Evolutionary conservation across 2,888 invertebrate species (phyloP).

Genomic region (Papilio elwesi): DNA sequence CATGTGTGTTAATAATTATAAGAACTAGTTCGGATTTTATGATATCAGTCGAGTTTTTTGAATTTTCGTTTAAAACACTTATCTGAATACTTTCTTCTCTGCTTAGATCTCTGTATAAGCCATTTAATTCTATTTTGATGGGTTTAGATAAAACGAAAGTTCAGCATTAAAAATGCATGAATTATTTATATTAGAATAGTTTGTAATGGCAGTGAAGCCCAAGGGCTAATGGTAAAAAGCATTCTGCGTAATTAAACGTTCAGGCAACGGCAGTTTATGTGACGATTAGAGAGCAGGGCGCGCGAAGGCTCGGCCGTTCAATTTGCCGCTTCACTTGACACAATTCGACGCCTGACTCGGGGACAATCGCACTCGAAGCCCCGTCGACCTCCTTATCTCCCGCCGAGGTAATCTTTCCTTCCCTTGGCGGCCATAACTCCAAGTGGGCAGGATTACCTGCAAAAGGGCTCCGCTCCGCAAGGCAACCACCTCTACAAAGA

Average conservation of each 20-base stretch:
- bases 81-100: too few relatives aligned
- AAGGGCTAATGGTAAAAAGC: constrained; percentile 60
- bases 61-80: too few relatives aligned
- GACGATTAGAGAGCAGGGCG: constrained; percentile 80
- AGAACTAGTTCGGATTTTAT: background rate
- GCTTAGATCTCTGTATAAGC: too few relatives aligned
- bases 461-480: constrained; percentile 79
- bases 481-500: constrained; percentile 79
- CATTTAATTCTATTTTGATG: background rate
- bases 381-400: constrained; percentile 84
- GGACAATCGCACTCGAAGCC: constrained; percentile 84
- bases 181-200: constrained; percentile 18
- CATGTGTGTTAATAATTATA: background rate
- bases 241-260: constrained; percentile 78
- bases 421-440: constrained; percentile 84
- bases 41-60: too few relatives aligned
- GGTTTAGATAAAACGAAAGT: background rate
- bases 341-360: constrained; percentile 84
- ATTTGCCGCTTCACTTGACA: constrained; percentile 85
- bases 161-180: background rate
- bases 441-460: constrained; percentile 84
- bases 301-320: constrained; percentile 83
- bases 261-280: constrained; percentile 78
- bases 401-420: constrained; percentile 84
- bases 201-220: constrained; percentile 23